phyloP scores from a whole-genome alignment of 1,140 invertebrate species.

The Drosophila arizonae region DNA sequence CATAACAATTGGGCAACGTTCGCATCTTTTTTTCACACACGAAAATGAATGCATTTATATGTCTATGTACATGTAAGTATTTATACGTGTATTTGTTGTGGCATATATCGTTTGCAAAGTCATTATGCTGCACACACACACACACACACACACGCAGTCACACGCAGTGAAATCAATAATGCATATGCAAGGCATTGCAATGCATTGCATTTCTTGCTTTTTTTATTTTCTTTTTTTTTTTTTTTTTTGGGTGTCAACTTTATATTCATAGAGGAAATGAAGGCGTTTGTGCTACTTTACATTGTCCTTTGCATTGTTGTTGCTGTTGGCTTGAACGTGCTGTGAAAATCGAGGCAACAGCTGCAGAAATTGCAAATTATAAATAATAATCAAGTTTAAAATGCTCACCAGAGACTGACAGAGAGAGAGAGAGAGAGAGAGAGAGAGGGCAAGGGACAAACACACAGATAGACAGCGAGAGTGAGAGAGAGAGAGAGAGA shows the following conservation, averaged over 20 bases:
- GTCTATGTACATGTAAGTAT: not conserved
- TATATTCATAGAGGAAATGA: constrained; percentile 44
- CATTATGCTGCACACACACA: constrained; percentile 36
- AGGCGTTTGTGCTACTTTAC: constrained; percentile 22
- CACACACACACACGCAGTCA: not conserved
- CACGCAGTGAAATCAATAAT: constrained; percentile 40
- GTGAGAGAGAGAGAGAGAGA: not conserved
- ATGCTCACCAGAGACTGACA: not conserved
- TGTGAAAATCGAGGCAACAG: constrained; percentile 6
- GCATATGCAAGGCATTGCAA: constrained; percentile 37
- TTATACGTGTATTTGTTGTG: constrained; percentile 2
- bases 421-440: not conserved
- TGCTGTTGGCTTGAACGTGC: constrained; percentile 15
- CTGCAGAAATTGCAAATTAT: constrained; percentile 35
- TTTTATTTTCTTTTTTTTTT: not conserved
- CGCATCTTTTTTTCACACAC: constrained; percentile 17
- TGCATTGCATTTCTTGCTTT: constrained; percentile 14
- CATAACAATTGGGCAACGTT: constrained; percentile 47
- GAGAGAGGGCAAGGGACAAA: not conserved
- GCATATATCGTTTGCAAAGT: constrained; percentile 34
- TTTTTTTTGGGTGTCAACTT: constrained; percentile 46
- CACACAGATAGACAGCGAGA: not conserved
- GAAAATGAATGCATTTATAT: constrained; percentile 1
- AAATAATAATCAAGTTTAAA: constrained; percentile 10
- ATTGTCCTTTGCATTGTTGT: constrained; percentile 10